These are phyloP conservation scores for Tricholauxania praeusta DNA, from an alignment of 2,888 invertebrate genomes.

Conservation along the genomic window DNA sequence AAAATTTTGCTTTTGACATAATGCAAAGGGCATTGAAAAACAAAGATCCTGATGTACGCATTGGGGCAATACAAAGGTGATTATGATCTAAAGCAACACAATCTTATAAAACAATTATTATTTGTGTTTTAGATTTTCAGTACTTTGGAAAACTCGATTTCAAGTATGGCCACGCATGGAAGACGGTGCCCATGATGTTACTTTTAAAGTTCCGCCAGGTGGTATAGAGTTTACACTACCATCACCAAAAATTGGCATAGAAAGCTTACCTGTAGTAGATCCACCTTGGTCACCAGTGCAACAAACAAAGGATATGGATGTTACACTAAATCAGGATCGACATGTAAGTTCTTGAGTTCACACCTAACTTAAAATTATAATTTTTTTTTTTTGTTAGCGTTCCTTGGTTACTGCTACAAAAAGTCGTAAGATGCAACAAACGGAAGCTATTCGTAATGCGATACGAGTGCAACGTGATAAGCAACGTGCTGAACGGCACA, in stretches of 20 bases:
- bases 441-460: constrained; percentile 96
- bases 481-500: constrained; percentile 93
- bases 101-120: background rate
- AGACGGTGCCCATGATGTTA: constrained; percentile 89
- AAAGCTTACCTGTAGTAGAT: constrained; percentile 93
- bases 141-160: constrained; percentile 95
- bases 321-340: constrained; percentile 97
- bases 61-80: constrained; percentile 83
- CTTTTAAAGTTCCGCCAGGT: constrained; percentile 98
- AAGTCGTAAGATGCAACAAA: constrained; percentile 98
- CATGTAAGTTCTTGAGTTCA: constrained; percentile 74
- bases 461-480: constrained; percentile 96
- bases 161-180: constrained; percentile 99
- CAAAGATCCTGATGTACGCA: constrained; percentile 83
- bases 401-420: constrained; percentile 98
- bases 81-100: background rate
- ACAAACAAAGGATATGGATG: constrained; percentile 98
- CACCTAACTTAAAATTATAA: constrained; percentile 19
- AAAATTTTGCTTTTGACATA: constrained; percentile 88
- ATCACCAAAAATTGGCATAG: constrained; percentile 98
- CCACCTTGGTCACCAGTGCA: constrained; percentile 99
- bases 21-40: constrained; percentile 91
- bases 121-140: constrained; percentile 79
- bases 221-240: constrained; percentile 99
- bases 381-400: constrained; percentile 71